These are phyloP conservation scores for Drosophila borborema DNA, from an alignment of 2,888 invertebrate species.

Conservation along the genomic window DNA sequence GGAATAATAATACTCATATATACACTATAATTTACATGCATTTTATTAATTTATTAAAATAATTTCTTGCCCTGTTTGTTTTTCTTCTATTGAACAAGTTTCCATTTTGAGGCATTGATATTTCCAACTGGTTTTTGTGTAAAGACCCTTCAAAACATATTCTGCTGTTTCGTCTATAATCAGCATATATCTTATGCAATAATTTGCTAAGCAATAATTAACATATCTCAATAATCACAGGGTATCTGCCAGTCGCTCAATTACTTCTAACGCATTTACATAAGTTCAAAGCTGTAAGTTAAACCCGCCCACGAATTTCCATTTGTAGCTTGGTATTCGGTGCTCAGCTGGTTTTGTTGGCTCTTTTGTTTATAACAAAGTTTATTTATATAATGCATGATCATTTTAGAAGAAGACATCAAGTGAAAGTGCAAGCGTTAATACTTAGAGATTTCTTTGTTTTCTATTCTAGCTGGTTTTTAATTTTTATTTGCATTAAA, in stretches of 20 bases:
- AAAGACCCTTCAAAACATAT: background rate
- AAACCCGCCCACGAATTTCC: slow-evolving; percentile 13
- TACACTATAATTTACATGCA: no score
- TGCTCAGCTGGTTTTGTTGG: slow-evolving; percentile 15
- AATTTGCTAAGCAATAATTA: background rate
- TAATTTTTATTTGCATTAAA: background rate
- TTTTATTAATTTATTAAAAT: no score
- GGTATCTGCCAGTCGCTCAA: slow-evolving; percentile 14
- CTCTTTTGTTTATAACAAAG: slow-evolving; percentile 1
- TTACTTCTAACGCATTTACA: background rate
- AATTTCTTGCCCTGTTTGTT: no score
- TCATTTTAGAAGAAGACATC: background rate
- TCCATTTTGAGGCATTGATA: background rate
- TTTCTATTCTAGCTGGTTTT: slow-evolving; percentile 26
- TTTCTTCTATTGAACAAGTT: background rate
- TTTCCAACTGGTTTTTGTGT: background rate
- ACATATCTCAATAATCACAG: background rate
- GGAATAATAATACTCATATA: no score
- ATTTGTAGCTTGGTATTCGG: background rate
- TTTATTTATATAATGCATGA: slow-evolving; percentile 6
- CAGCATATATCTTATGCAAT: background rate
- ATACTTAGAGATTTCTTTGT: background rate
- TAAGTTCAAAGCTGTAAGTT: slow-evolving; percentile 14
- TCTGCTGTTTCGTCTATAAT: background rate
- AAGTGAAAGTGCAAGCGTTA: slow-evolving; percentile 23